A percentile compares a stretch with the other conserved stretches of the same genome.
Evolutionary conservation across 2,888 invertebrate genomes (phyloP).

Genomic region (Harpagoxenus sublaevis): DNA sequence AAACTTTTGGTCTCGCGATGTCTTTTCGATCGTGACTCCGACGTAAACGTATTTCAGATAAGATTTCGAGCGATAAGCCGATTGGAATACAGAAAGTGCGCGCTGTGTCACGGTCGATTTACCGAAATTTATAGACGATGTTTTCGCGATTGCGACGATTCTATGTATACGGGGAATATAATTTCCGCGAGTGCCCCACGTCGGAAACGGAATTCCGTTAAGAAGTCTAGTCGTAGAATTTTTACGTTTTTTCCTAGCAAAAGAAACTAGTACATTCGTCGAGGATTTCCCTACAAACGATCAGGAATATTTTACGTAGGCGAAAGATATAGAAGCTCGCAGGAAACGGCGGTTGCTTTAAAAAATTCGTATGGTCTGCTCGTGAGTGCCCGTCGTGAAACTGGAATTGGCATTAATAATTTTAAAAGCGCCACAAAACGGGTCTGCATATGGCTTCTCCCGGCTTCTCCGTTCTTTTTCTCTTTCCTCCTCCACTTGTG

Average conservation of each 20-base stretch:
- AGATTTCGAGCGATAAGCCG: conserved; percentile 39
- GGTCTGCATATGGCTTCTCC: too few relatives aligned
- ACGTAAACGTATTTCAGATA: conserved; percentile 40
- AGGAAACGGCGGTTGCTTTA: conserved; percentile 38
- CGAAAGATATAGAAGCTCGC: neutral
- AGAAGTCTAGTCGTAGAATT: conserved; percentile 18
- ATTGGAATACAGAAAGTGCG: conserved; percentile 24
- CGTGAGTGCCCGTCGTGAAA: conserved; percentile 21
- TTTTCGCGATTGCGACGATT: conserved; percentile 23
- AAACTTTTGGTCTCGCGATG: conserved; percentile 30
- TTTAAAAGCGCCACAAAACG: conserved; percentile 27
- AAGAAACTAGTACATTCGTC: conserved; percentile 1
- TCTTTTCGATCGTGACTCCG: conserved; percentile 32
- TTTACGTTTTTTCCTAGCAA: neutral
- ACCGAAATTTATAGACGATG: neutral
- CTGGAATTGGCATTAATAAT: conserved; percentile 57
- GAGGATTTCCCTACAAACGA: conserved; percentile 38
- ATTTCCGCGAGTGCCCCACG: conserved; percentile 2
- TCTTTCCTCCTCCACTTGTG: neutral
- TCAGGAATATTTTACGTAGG: conserved; percentile 38
- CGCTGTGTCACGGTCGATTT: conserved; percentile 14
- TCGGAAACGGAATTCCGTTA: conserved; percentile 1
- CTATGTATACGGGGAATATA: conserved; percentile 1
- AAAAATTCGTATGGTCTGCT: conserved; percentile 49
- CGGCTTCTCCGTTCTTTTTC: neutral